Evolutionary conservation across 2,797 vertebrate species (phyloP), one percentile per base, ranked within the genome.

Genomic region (Tenualosa thibaudeaui): DNA sequence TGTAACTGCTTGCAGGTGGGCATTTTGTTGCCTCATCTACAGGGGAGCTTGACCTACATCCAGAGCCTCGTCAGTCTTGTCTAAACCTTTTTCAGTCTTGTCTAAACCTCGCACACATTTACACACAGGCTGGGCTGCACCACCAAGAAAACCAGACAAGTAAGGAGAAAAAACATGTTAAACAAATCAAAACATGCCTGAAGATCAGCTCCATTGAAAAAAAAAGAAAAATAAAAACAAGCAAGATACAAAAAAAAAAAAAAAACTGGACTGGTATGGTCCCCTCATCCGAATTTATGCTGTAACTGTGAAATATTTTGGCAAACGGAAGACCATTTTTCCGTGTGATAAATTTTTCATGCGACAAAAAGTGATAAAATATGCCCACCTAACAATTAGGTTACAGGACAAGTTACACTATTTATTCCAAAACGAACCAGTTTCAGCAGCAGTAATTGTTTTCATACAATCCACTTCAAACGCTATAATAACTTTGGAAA

Each of bases 21-120:
- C 78, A 78, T 82, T 31, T 71, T 87, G 87, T 86, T 86, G 54
- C 86, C 85, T 54, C 15, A 26, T 26, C 56, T 53, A 81, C 84
- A 84, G 65, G 85, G 82, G 85, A 60, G 82, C 40, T 62, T 90
- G 93, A 94, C 93, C 91, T 88, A 88, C 83, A 91, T 86, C 88
- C 90, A 90, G 90, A 91, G 93, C 88, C 84, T 86, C 90, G 94
- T 95, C 91, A 92, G 94, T 94, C 93, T 93, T 81, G 89, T 78
- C 88, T 75, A 81, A 82, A 89, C 85, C 86, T 88, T 86, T 87
- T 84, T n/a, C n/a, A n/a, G n/a, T n/a, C n/a, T n/a, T 9, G 19
- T 68, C 68, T 49, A 84, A 81, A 93, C 87, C 92, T 90, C 88
- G 5, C 65, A 71, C 62, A 68, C 65, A 5, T 37, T 31, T 5